phyloP scores from a whole-genome alignment of 2,113 vertebrate genomes.

The Opisthocomus hoazin region DNA sequence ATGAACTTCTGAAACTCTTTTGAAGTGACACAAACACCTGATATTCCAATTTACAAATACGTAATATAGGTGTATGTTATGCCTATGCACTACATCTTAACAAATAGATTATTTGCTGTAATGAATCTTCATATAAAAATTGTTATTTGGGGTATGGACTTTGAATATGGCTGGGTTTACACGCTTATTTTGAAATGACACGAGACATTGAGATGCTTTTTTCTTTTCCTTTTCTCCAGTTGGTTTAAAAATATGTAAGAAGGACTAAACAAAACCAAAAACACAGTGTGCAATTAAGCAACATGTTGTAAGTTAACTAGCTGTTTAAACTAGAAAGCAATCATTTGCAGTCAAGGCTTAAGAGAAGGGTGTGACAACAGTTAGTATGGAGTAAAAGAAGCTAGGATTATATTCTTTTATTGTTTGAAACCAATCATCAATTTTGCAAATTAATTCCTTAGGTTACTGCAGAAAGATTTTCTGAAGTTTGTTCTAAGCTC shows the following conservation, averaged over 20 bases:
- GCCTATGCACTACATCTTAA: not conserved
- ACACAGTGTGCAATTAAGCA: accelerated
- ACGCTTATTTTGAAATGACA: not conserved
- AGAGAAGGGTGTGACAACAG: not conserved
- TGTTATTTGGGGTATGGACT: not conserved
- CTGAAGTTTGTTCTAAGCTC: not conserved
- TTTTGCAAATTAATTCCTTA: not conserved
- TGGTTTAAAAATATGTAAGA: not conserved
- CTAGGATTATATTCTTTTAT: not conserved
- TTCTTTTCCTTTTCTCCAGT: accelerated
- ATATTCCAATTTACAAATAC: not conserved
- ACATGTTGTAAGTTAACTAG: not conserved
- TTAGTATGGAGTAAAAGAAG: not conserved
- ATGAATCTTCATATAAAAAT: not conserved
- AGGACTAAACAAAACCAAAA: not conserved
- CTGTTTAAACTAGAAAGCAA: not conserved
- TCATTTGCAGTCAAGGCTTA: not conserved
- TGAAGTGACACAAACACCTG: not conserved
- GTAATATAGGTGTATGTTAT: not conserved
- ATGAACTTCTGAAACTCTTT: not conserved
- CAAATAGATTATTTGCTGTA: not conserved
- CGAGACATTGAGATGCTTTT: not conserved
- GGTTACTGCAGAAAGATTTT: not conserved
- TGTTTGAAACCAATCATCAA: not conserved
- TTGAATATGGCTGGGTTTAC: accelerated